Conservation (phyloP, 2,113 vertebrate species). For the Pangasianodon hypophthalmus region DNA sequence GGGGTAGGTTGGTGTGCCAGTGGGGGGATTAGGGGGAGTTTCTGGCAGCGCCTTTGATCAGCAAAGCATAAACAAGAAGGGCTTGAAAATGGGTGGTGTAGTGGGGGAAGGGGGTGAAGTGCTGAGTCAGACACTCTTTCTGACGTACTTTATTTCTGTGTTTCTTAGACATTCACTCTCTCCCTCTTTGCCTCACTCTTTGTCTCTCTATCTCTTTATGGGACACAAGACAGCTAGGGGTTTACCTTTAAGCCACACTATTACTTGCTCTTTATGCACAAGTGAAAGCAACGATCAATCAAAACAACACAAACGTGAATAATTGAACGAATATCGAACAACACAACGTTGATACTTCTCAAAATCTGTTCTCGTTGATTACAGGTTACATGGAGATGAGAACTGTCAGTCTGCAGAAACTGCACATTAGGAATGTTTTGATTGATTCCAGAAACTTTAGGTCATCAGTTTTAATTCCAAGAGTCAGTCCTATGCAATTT, state of each 20-base stretch:
- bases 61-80: conserved; percentile 88
- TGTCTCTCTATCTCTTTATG: conserved; percentile 16
- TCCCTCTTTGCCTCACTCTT: neutral
- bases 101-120: conserved; percentile 76
- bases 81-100: conserved; percentile 84
- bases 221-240: conserved; percentile 66
- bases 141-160: conserved; percentile 28
- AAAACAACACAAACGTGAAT: neutral
- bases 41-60: conserved; percentile 88
- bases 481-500: neutral
- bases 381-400: neutral
- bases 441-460: neutral
- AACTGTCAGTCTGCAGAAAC: neutral
- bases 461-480: neutral
- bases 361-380: neutral
- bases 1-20: conserved; percentile 69
- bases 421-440: neutral
- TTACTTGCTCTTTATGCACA: conserved; percentile 55
- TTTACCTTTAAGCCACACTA: conserved; percentile 55
- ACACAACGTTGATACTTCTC: neutral
- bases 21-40: conserved; percentile 68
- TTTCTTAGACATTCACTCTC: conserved; percentile 9
- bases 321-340: neutral
- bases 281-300: neutral
- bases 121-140: conserved; percentile 76